Evolutionary conservation across 2,888 invertebrate species (phyloP).

Genomic region (Eupithecia pulchellata): DNA sequence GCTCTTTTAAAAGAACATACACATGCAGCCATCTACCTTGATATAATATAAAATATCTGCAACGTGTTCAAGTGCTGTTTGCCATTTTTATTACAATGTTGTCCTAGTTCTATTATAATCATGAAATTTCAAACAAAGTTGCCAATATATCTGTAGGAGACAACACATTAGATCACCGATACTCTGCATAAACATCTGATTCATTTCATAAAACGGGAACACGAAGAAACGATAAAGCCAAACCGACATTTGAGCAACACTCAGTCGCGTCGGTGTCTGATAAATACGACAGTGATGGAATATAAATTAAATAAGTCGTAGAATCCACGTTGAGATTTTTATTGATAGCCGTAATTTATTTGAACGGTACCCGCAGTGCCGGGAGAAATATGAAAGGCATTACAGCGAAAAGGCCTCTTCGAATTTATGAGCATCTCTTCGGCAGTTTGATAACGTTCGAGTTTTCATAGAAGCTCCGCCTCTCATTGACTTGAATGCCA

Average conservation of each 20-base stretch:
- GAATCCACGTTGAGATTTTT: constrained; percentile 81
- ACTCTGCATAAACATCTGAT: constrained; percentile 47
- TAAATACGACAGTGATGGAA: constrained; percentile 81
- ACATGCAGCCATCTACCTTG: neutral
- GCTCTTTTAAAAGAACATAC: neutral
- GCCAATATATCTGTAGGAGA: constrained; percentile 35
- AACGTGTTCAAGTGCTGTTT: too few species aligned
- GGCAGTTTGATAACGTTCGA: constrained; percentile 75
- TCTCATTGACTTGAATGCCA: constrained; percentile 42
- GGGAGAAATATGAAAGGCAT: constrained; percentile 84
- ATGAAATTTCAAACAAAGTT: too few species aligned
- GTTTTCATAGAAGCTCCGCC: constrained; percentile 53
- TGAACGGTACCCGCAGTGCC: constrained; percentile 82
- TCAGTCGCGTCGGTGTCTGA: constrained; percentile 69
- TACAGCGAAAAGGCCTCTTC: constrained; percentile 82
- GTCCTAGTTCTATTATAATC: too few species aligned
- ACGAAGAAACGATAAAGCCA: constrained; percentile 49
- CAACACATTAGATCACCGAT: constrained; percentile 40
- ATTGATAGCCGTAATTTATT: constrained; percentile 84
- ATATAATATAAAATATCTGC: neutral
- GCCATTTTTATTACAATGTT: too few species aligned
- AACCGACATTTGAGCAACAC: constrained; percentile 44
- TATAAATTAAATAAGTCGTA: constrained; percentile 84
- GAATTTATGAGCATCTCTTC: constrained; percentile 82
- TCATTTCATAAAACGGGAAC: constrained; percentile 46